These are phyloP conservation scores for Xestia sexstrigata DNA, from an alignment of 2,888 invertebrate genomes.

Conservation along the genomic window DNA sequence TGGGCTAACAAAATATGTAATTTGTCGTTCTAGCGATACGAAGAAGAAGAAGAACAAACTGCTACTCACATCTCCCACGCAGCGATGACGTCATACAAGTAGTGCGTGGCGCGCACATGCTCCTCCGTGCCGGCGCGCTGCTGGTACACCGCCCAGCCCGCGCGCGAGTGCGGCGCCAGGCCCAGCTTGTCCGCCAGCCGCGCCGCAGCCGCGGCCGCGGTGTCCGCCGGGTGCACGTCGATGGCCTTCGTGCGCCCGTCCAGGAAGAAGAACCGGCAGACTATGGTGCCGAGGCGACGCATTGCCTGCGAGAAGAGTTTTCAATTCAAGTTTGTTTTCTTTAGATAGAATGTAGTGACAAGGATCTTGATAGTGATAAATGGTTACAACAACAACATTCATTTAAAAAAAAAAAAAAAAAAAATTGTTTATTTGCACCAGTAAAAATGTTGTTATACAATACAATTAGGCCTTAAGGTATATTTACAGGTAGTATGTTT, in stretches of 20 bases:
- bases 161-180: constrained; percentile 92
- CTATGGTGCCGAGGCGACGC: constrained; percentile 97
- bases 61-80: constrained; percentile 96
- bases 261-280: constrained; percentile 98
- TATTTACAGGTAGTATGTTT: too few relatives aligned
- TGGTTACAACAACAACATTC: not conserved
- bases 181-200: constrained; percentile 97
- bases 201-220: constrained; percentile 97
- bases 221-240: constrained; percentile 98
- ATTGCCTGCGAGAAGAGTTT: constrained; percentile 92
- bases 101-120: constrained; percentile 97
- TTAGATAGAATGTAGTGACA: not conserved
- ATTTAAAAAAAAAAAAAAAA: too few relatives aligned
- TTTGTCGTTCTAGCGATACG: too few relatives aligned
- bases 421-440: too few relatives aligned
- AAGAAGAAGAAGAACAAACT: too few relatives aligned
- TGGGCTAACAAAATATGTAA: too few relatives aligned
- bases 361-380: not conserved
- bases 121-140: constrained; percentile 96
- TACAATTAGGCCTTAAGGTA: too few relatives aligned
- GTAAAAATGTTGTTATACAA: too few relatives aligned
- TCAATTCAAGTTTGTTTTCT: not conserved
- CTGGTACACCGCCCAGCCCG: constrained; percentile 99
- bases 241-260: constrained; percentile 98
- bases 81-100: constrained; percentile 97